Percentiles rank a stretch among this genome's conserved stretches.
Evolutionary conservation across 2,797 vertebrate species (phyloP).

Genomic region (Aldrovandia affinis): DNA sequence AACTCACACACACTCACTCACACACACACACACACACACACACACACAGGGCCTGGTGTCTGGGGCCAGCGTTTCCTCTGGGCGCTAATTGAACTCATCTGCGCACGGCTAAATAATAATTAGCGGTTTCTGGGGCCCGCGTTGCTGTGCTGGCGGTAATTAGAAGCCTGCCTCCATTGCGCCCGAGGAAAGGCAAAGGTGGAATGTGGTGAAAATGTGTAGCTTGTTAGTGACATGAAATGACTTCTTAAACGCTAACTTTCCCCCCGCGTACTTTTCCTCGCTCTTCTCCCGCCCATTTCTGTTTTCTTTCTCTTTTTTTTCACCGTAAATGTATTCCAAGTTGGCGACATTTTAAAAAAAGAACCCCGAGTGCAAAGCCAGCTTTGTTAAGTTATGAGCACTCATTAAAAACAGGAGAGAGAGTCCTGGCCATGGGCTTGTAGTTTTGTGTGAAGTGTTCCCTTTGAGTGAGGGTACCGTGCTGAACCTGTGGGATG

Average conservation of each 20-base stretch:
- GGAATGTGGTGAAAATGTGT: constrained; percentile 36
- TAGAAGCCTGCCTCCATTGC: constrained; percentile 61
- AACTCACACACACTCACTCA: too few relatives aligned
- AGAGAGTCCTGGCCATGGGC: background rate
- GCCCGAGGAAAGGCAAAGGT: constrained; percentile 42
- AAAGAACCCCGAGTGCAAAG: background rate
- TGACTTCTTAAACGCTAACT: background rate
- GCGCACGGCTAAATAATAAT: constrained; percentile 78
- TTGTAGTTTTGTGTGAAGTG: background rate
- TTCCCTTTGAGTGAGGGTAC: background rate
- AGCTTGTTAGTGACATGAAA: constrained; percentile 19
- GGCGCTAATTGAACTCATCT: constrained; percentile 86
- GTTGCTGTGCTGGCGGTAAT: constrained; percentile 62
- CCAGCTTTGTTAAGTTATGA: background rate
- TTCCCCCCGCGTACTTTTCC: too few relatives aligned
- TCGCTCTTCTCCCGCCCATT: too few relatives aligned
- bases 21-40: too few relatives aligned
- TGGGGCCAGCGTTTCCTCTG: constrained; percentile 74
- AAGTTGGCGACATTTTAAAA: background rate
- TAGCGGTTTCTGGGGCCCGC: constrained; percentile 72
- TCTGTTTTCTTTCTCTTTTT: background rate
- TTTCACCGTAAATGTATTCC: background rate
- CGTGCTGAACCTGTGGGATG: too few relatives aligned
- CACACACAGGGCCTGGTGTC: constrained; percentile 53
- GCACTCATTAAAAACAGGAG: background rate